These are phyloP conservation scores for Epinotia ramella DNA, from an alignment of 2,888 invertebrate genomes.

Conservation along the genomic window DNA sequence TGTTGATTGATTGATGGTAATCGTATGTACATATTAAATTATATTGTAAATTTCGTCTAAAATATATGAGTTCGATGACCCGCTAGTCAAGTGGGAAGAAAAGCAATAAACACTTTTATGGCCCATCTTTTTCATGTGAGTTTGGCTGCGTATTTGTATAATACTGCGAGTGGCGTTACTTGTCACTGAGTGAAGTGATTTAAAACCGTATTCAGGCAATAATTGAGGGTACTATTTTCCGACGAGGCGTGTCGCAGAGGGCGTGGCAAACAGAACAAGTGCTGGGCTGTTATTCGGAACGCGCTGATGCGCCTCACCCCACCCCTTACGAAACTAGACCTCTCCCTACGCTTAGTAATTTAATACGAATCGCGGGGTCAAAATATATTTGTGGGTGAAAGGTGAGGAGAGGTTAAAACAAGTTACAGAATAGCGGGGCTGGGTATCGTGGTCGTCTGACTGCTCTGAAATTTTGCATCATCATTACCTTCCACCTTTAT, in stretches of 20 bases:
- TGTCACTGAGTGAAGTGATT: slow-evolving; percentile 37
- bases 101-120: slow-evolving; percentile 79
- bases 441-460: too few species aligned
- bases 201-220: slow-evolving; percentile 30
- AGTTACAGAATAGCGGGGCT: too few species aligned
- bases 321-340: too few species aligned
- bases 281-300: too few species aligned
- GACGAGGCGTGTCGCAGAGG: slow-evolving; percentile 23
- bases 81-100: slow-evolving; percentile 74
- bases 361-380: too few species aligned
- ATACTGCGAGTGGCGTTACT: slow-evolving; percentile 25
- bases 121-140: slow-evolving; percentile 65
- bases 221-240: slow-evolving; percentile 22
- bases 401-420: too few species aligned
- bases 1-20: slow-evolving; percentile 76
- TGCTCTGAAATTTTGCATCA: too few species aligned
- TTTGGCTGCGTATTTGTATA: slow-evolving; percentile 62
- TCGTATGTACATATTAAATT: slow-evolving; percentile 77
- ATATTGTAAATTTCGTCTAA: slow-evolving; percentile 74
- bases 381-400: too few species aligned
- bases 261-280: slow-evolving; percentile 27
- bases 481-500: too few species aligned
- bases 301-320: too few species aligned
- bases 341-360: too few species aligned
- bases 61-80: slow-evolving; percentile 74